A percentile compares a stretch with the other conserved stretches of the same genome.
Conservation (phyloP, 2,113 vertebrate genomes). For the Paramisgurnus dabryanus region DNA sequence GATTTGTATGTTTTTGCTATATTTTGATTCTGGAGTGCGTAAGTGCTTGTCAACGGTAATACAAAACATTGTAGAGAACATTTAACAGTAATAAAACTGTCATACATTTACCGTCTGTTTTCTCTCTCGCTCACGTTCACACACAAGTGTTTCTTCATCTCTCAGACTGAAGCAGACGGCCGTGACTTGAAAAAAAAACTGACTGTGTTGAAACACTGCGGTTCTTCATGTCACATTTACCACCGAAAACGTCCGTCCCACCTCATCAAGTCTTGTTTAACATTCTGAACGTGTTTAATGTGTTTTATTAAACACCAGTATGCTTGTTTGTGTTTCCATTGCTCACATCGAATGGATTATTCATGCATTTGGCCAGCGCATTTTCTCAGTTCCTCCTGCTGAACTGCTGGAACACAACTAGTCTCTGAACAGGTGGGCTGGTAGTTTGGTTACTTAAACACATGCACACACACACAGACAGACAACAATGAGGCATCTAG, state of each 20-base stretch:
- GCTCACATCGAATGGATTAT: not conserved
- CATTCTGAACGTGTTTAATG: not conserved
- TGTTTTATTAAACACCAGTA: not conserved
- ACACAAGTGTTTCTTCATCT: not conserved
- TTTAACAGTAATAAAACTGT: not conserved
- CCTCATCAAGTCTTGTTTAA: not conserved
- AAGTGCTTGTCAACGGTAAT: not conserved
- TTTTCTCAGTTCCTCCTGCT: not conserved
- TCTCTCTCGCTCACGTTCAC: not conserved
- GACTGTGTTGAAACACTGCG: not conserved
- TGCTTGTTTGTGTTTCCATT: not conserved
- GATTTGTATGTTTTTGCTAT: not conserved
- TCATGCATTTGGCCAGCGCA: constrained; percentile 5
- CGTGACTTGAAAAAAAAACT: not conserved
- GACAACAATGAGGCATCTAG: constrained; percentile 13
- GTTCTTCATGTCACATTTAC: not conserved
- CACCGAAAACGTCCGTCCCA: not conserved
- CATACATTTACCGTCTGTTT: not conserved
- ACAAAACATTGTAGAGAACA: not conserved
- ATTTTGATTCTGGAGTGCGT: not conserved
- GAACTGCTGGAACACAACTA: not conserved
- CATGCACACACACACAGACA: constrained; percentile 12
- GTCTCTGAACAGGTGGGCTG: constrained; percentile 1
- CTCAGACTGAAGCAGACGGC: not conserved
- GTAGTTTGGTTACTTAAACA: constrained; percentile 10